These are phyloP conservation scores for Chydorus sphaericus DNA, from an alignment of 2,888 invertebrate species.

Conservation along the genomic window DNA sequence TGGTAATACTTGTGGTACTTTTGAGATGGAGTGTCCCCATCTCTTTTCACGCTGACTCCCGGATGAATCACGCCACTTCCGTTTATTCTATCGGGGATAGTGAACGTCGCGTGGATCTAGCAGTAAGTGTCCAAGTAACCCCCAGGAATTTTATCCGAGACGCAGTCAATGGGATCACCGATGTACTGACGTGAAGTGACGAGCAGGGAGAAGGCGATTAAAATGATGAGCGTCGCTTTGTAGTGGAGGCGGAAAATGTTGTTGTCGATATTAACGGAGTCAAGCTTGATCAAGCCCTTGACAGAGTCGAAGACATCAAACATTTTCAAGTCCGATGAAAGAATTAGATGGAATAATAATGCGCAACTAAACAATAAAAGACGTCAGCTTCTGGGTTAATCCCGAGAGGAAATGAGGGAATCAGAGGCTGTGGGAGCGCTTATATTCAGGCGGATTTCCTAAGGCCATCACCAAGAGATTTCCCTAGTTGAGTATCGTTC, in stretches of 20 bases:
- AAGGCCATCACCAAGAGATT: too few relatives aligned
- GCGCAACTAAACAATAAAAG: too few relatives aligned
- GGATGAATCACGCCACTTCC: constrained; percentile 36
- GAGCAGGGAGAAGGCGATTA: constrained; percentile 81
- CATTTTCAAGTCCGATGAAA: too few relatives aligned
- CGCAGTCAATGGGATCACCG: constrained; percentile 93
- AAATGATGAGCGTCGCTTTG: constrained; percentile 71
- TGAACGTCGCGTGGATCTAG: constrained; percentile 81
- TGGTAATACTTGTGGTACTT: constrained; percentile 91
- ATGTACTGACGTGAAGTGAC: constrained; percentile 91
- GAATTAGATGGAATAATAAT: too few relatives aligned
- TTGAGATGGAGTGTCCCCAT: constrained; percentile 56
- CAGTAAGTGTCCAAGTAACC: constrained; percentile 87
- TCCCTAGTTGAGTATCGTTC: too few relatives aligned
- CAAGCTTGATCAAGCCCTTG: constrained; percentile 75
- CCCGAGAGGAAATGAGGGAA: too few relatives aligned
- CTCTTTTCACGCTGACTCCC: constrained; percentile 53
- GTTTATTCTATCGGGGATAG: constrained; percentile 44
- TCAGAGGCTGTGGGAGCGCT: too few relatives aligned
- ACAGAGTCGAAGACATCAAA: constrained; percentile 92
- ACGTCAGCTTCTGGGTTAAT: too few relatives aligned
- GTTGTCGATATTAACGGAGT: constrained; percentile 55
- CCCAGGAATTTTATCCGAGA: constrained; percentile 66
- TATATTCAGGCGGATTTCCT: too few relatives aligned
- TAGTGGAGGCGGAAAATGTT: constrained; percentile 86